Conservation (phyloP, 2,888 invertebrate species). For the Ischnus inquisitorius region DNA sequence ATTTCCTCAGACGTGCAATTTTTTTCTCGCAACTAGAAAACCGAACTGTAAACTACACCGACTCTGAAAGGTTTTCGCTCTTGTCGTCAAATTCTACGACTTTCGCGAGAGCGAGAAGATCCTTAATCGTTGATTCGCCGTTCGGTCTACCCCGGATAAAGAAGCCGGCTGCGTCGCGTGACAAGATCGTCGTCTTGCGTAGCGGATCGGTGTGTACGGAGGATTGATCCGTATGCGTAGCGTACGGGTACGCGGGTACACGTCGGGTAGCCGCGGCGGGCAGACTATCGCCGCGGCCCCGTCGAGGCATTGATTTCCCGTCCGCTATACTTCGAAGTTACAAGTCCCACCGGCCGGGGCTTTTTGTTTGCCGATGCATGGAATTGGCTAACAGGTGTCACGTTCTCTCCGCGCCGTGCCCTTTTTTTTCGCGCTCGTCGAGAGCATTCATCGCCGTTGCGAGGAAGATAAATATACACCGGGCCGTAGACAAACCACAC, state of each 20-base stretch:
- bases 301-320: conserved; percentile 71
- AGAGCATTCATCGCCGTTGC: neutral
- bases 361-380: conserved; percentile 56
- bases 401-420: conserved; percentile 47
- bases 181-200: conserved; percentile 19
- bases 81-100: too few species aligned
- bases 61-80: too few species aligned
- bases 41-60: too few species aligned
- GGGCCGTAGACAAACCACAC: neutral
- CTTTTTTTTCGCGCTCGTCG: conserved; percentile 36
- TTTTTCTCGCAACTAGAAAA: too few species aligned
- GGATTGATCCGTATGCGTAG: conserved; percentile 54
- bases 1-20: too few species aligned
- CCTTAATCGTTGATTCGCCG: too few species aligned
- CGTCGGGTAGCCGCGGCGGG: conserved; percentile 36
- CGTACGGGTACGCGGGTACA: conserved; percentile 26
- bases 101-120: too few species aligned
- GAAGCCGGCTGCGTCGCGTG: conserved; percentile 13
- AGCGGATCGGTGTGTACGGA: neutral
- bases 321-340: conserved; percentile 62
- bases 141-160: too few species aligned
- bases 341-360: conserved; percentile 41
- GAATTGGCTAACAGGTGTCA: conserved; percentile 69
- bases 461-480: neutral
- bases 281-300: conserved; percentile 43